Evolutionary conservation across 1,140 invertebrate species (phyloP), one percentile per base, ranked within the genome.

Genomic region (Achroia grisella): DNA sequence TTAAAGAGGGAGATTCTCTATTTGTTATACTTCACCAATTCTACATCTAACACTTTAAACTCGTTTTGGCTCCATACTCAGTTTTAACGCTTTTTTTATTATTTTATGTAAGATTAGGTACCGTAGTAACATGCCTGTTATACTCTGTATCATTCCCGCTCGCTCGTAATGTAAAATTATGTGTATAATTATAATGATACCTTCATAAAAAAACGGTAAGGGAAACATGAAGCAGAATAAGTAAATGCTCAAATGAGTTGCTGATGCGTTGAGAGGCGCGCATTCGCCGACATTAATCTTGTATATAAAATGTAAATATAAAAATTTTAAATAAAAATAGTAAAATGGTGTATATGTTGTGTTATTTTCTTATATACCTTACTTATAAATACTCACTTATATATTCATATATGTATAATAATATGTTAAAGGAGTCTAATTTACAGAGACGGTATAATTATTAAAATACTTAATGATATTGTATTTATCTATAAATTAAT

Each of bases 251-350:
- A 80, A 77, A 51, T 39, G 66, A 63, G 61, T 64, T 52, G 40
- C 23, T 44, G 32, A 33, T 56, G 62, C 63, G 54, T 50, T 33
- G 52, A 62, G 49, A 52, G 49, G 51, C 54, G 59, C 57, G 55
- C 51, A 43, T 48, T 58, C 52, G 58, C 64, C 13, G 35, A 15
- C 35, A 35, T 57, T 64, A 67, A 71, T 60, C 40, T 72, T 84
- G 80, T 84, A 84, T 69, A 84, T 84, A 84, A 78, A 78, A 79
- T 79, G 76, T 84, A 81, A 74, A 84, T 81, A 83, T 63, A 55
- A 71, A 62, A 68, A 72, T 74, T 70, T 65, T 56, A n/a, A 68
- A 72, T 74, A 81, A 78, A 81, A 78, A 72, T 72, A 67, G 69
- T 64, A 75, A 84, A 71, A 75, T 30, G 46, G 2, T 30, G 0